These are phyloP conservation scores for Callosobruchus maculatus DNA, from an alignment of 2,888 invertebrate genomes.

Conservation along the genomic window DNA sequence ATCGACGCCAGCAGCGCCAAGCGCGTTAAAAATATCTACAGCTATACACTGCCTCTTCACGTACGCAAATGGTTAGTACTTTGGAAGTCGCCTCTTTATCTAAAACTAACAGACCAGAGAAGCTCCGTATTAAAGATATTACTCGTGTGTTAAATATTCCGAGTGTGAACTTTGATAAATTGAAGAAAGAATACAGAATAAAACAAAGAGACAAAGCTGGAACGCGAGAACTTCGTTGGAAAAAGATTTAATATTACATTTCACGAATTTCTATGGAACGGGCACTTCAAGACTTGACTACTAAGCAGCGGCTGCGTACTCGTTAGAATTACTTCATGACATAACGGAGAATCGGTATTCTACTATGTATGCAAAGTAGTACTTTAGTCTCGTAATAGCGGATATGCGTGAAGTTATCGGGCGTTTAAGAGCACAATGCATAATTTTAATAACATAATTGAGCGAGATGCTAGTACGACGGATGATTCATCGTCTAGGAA, in stretches of 20 bases:
- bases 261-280: not conserved
- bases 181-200: not conserved
- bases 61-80: too few species aligned
- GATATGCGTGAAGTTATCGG: not conserved
- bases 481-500: not conserved
- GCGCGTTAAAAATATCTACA: too few species aligned
- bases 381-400: not conserved
- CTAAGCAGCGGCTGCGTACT: not conserved
- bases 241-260: not conserved
- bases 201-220: not conserved
- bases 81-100: too few species aligned
- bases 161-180: too few species aligned
- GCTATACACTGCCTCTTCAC: too few species aligned
- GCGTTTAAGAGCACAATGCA: not conserved
- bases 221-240: not conserved
- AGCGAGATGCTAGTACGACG: not conserved
- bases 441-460: not conserved
- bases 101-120: too few species aligned
- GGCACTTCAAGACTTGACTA: not conserved
- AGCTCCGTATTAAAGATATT: not conserved
- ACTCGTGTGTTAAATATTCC: not conserved
- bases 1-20: too few species aligned
- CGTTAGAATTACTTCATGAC: not conserved
- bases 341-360: not conserved
- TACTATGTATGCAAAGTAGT: not conserved